Evolutionary conservation across 2,888 invertebrate genomes (phyloP).

Genomic region (Heliconius charithonia): DNA sequence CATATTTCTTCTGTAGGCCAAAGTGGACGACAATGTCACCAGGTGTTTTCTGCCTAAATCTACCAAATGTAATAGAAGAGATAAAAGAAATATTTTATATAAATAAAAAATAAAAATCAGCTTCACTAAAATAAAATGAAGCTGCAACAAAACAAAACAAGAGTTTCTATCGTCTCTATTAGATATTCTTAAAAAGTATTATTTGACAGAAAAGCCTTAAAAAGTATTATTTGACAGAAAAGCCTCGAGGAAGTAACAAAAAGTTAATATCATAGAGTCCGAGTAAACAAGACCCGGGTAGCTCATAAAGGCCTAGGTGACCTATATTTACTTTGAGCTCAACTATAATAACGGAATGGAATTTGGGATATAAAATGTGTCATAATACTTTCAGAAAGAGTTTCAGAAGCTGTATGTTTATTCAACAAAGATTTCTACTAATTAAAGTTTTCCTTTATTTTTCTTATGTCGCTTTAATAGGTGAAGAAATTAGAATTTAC

Average conservation of each 20-base stretch:
- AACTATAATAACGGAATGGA: constrained; percentile 43
- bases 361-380: constrained; percentile 34
- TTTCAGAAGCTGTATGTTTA: constrained; percentile 7
- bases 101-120: too few species aligned
- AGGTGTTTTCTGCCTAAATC: not conserved
- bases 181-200: not conserved
- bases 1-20: not conserved
- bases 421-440: not conserved
- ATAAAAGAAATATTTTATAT: too few species aligned
- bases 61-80: not conserved
- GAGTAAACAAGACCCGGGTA: constrained; percentile 36
- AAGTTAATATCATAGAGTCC: constrained; percentile 36
- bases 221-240: too few species aligned
- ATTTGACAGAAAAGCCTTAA: too few species aligned
- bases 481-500: not conserved
- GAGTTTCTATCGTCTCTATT: not conserved
- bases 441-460: not conserved
- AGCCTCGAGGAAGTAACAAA: constrained; percentile 17
- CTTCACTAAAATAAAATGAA: not conserved
- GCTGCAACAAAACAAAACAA: not conserved
- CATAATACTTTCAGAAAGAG: constrained; percentile 14
- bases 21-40: not conserved
- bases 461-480: not conserved
- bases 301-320: constrained; percentile 36
- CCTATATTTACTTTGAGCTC: constrained; percentile 39